Base-by-base conservation (phyloP, 92 coral and sea anemone genomes). In the Nematostella vectensis region DNA sequence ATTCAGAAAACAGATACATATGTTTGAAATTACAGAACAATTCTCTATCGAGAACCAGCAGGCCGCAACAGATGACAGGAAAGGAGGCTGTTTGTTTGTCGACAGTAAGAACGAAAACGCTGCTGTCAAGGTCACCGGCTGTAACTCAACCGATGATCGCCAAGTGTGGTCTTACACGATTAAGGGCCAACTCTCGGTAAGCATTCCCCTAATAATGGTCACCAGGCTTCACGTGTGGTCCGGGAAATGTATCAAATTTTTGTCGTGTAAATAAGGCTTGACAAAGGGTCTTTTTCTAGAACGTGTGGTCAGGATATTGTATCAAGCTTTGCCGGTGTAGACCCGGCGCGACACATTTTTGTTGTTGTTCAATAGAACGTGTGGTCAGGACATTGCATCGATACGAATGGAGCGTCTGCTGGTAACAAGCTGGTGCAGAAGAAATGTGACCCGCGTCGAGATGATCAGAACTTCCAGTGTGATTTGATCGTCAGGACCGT, bases 41-140 rank as follows among this genome's bases (percentile, higher is more conserved):
- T 91, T 91, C 77, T 59, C 69, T 33, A 91, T 91, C 44, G 98
- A 91, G 67, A 91, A 85, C 57, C 89, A 88, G 67, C 98, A 91
- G 60, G 68, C 98, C 0, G 81, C 88, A 0, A 83, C 87, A 11
- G 93, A 82, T 11, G 82, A 82, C 48, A 80, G 95, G 29, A 87
- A 78, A 20, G 98, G 98, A 24, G 84, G 93, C 15, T 91, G 98
- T 71, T 64, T 91, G 48, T 91, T 36, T 61, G 85, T 77, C 31
- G 93, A 88, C 23, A 79, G 93, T 29, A 91, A 86, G 68, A 48
- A 50, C 23, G 81, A 81, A 21, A 77, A 74, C 21, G 76, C 82
- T 0, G 45, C 44, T 10, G 69, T 91, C 23, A 88, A 77, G 51
- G 78, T 91, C n/a, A 91, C 98, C 8, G 98, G 95, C 15, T 91